Evolutionary conservation across 1,140 invertebrate species (phyloP).

Genomic region (Drosophila saltans): DNA sequence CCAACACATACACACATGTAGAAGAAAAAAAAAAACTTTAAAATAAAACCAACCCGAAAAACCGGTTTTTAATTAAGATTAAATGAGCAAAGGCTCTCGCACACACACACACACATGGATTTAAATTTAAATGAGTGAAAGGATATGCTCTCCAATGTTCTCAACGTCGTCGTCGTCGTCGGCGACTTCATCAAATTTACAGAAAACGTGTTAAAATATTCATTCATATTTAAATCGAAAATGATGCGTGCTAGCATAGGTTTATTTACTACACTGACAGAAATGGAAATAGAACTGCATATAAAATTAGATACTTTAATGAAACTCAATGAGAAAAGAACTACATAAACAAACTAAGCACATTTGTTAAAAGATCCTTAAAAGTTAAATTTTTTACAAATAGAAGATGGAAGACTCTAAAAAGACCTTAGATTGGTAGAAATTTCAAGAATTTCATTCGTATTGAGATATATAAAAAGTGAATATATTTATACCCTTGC

Average conservation of each 20-base stretch:
- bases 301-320: no score
- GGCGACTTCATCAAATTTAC: conserved; percentile 62
- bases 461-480: no score
- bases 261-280: conserved; percentile 31
- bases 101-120: conserved; percentile 49
- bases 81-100: conserved; percentile 67
- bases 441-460: no score
- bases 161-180: conserved; percentile 33
- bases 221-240: conserved; percentile 76
- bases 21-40: conserved; percentile 37
- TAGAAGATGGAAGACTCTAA: no score
- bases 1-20: background rate
- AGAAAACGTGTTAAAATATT: conserved; percentile 71
- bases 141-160: conserved; percentile 38
- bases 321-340: no score
- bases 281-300: background rate
- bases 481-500: no score
- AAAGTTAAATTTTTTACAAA: no score
- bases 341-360: no score
- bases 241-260: conserved; percentile 37
- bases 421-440: no score
- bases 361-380: no score
- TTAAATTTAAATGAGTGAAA: conserved; percentile 74
- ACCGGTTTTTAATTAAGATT: conserved; percentile 82
- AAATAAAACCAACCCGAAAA: conserved; percentile 61